These are phyloP conservation scores for Stenodema calcarata DNA, from an alignment of 2,888 invertebrate genomes.

Conservation along the genomic window DNA sequence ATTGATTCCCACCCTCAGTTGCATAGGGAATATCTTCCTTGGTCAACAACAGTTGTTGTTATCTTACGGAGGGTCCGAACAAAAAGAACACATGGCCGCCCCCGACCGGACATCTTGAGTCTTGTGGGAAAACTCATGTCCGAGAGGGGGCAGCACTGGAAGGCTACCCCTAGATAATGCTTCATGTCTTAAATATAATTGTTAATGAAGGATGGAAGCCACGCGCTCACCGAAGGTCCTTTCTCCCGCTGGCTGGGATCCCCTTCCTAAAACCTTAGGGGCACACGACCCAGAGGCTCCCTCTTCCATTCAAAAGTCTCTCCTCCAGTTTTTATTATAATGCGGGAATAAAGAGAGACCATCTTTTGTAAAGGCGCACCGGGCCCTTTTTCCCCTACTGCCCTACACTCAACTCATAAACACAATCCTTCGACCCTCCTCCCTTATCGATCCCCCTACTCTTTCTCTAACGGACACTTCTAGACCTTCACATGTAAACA, in stretches of 20 bases:
- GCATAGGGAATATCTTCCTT: background rate
- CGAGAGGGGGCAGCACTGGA: background rate
- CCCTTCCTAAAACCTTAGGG: constrained; percentile 27
- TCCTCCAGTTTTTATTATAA: constrained; percentile 49
- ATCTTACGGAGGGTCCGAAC: background rate
- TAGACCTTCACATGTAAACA: constrained; percentile 1
- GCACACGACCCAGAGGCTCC: constrained; percentile 31
- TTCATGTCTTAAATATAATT: constrained; percentile 39
- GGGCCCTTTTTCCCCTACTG: constrained; percentile 50
- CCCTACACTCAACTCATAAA: constrained; percentile 48
- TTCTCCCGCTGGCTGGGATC: constrained; percentile 14
- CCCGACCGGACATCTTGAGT: constrained; percentile 5
- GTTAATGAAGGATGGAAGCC: constrained; percentile 41
- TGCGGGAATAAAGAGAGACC: constrained; percentile 46
- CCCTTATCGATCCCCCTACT: constrained; percentile 36
- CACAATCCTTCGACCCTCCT: constrained; percentile 33
- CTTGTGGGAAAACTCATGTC: constrained; percentile 14
- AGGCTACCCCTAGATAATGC: constrained; percentile 25
- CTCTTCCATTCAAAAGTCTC: constrained; percentile 31
- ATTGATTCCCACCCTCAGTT: background rate
- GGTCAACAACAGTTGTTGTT: constrained; percentile 4
- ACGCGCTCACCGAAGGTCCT: constrained; percentile 6
- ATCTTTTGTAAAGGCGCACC: constrained; percentile 46
- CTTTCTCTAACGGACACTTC: constrained; percentile 40
- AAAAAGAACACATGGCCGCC: background rate